Base-by-base conservation (phyloP, 2,113 vertebrate species). In the Ciconia boyciana region DNA sequence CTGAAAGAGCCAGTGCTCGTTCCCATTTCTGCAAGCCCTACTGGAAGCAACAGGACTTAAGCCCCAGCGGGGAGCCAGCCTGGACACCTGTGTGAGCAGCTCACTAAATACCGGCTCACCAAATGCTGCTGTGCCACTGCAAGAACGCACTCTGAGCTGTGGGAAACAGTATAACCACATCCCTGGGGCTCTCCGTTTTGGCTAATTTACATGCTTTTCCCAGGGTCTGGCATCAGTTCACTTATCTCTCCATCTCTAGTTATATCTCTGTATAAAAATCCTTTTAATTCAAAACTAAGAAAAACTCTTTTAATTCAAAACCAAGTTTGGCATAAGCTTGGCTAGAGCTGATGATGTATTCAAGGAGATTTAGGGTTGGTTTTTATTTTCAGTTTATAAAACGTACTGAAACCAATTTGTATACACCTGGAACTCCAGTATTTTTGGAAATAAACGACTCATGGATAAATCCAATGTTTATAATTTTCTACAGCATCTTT, bases 61-160 rank as follows among this genome's bases (percentile, higher is more conserved):
- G 24, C 16, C 16, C 5, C 39, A 16, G 24, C 1, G 2, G 19
- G 28, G 51, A 49, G 22, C 19, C 32, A 21, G 32, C 0, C 0
- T 7, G 46, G 31, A 49, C 31, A 9, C 16, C n/a, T 24, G 12
- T 54, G n/a, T 4, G 29, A 84, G 61, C 55, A 74, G 71, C 54
- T 87, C 48, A 8, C 51, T 16, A 18, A 28, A 31, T 22, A 52
- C 34, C 36, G 12, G 69, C 39, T 15, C 1, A 10, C 13, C 39
- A 39, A 39, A 3, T 6, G 19, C 24, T 6, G 39, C 21, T 20
- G 25, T 17, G 31, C 58, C 11, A 0, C 20, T 43, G 39, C 7
- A 4, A 34, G 54, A 57, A 52, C 1, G 0, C 2, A 0, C 69
- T 43, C 69, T 19, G 74, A 72, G 74, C 52, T 87, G 74, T 79